Evolutionary conservation across 1,140 invertebrate species (phyloP).

Genomic region (Apis cerana): DNA sequence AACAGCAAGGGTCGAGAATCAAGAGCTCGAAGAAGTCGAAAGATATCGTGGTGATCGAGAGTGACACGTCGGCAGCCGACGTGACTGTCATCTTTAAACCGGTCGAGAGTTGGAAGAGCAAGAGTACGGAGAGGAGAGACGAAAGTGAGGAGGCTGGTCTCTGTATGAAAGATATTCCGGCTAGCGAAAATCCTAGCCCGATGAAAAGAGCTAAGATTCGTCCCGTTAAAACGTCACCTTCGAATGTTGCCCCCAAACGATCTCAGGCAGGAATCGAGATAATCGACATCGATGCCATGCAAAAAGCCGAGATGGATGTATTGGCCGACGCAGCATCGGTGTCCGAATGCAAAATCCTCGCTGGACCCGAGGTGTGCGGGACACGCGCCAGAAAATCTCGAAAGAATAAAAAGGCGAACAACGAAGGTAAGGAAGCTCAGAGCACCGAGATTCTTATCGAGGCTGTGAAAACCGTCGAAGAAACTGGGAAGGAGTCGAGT

Average conservation of each 20-base stretch:
- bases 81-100: constrained; percentile 67
- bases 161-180: background rate
- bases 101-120: constrained; percentile 35
- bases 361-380: constrained; percentile 24
- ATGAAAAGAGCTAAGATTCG: constrained; percentile 58
- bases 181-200: constrained; percentile 50
- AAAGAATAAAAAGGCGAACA: constrained; percentile 50
- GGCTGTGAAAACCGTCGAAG: background rate
- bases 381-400: constrained; percentile 56
- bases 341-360: constrained; percentile 70
- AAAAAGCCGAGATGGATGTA: constrained; percentile 65
- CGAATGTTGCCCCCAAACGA: constrained; percentile 27
- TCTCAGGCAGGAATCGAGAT: constrained; percentile 66
- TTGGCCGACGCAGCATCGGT: background rate
- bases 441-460: background rate
- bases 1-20: background rate
- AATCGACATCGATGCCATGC: constrained; percentile 76
- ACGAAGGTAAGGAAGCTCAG: constrained; percentile 16
- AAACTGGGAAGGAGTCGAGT: constrained; percentile 16
- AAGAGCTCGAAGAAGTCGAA: constrained; percentile 55
- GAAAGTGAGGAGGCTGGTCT: constrained; percentile 24
- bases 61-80: constrained; percentile 46
- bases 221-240: constrained; percentile 14
- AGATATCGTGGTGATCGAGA: constrained; percentile 67
- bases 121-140: constrained; percentile 21